phyloP scores from a whole-genome alignment of 2,888 invertebrate genomes.

The Rapana venosa region DNA sequence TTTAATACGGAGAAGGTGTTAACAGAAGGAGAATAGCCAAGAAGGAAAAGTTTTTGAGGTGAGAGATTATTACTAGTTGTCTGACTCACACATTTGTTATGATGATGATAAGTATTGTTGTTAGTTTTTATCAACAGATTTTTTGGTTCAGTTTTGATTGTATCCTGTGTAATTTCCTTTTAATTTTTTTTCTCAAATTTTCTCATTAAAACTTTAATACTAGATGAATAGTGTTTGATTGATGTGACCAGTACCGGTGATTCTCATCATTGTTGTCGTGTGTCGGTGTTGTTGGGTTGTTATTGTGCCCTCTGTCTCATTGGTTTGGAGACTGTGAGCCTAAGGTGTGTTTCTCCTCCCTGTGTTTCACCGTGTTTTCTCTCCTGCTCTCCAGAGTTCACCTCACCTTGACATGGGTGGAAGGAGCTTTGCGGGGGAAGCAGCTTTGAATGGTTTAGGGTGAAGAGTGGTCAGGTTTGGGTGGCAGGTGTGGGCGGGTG shows the following conservation, averaged over 20 bases:
- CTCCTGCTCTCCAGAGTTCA: not conserved
- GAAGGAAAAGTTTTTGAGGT: too few species aligned
- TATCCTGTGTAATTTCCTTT: not conserved
- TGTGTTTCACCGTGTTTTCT: not conserved
- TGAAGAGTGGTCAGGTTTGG: not conserved
- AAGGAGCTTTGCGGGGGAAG: not conserved
- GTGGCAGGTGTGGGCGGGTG: not conserved
- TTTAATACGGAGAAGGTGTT: too few species aligned
- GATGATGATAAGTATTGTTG: too few species aligned
- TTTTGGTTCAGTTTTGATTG: too few species aligned
- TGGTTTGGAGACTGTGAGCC: not conserved
- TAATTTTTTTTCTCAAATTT: not conserved
- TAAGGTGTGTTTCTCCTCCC: not conserved
- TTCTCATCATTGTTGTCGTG: not conserved
- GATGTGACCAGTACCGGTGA: not conserved
- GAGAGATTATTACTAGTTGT: too few species aligned
- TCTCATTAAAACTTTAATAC: too few species aligned
- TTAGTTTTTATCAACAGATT: too few species aligned
- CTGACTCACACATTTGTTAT: too few species aligned
- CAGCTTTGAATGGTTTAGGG: conserved; percentile 7
- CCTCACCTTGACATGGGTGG: not conserved
- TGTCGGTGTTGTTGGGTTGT: not conserved
- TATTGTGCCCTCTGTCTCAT: not conserved
- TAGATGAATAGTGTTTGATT: not conserved
- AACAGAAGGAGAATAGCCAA: too few species aligned